These are phyloP conservation scores for Furcula furcula DNA, from an alignment of 2,888 invertebrate genomes.

Conservation along the genomic window DNA sequence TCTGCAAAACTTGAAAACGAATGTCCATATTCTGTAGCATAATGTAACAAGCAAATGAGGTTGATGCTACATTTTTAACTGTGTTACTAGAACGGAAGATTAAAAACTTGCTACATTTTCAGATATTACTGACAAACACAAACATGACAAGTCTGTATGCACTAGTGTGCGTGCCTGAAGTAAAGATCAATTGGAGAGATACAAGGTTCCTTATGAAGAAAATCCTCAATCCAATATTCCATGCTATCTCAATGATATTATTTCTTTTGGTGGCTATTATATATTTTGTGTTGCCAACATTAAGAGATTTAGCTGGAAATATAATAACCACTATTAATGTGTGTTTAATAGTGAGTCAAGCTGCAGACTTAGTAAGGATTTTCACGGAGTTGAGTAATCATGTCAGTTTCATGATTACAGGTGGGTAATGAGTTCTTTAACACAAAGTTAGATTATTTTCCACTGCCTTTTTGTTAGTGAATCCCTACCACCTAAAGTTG, in stretches of 20 bases:
- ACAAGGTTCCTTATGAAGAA: constrained; percentile 88
- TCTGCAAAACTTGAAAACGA: no score
- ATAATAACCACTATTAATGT: constrained; percentile 91
- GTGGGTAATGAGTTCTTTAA: no score
- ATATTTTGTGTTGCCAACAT: constrained; percentile 91
- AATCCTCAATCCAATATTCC: constrained; percentile 89
- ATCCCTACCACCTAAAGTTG: no score
- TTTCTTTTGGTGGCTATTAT: constrained; percentile 88
- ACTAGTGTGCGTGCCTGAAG: constrained; percentile 87
- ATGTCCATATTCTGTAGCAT: no score
- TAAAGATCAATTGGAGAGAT: constrained; percentile 87
- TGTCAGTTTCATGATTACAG: constrained; percentile 90
- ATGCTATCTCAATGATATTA: constrained; percentile 86
- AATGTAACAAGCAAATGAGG: no score
- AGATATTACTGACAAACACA: constrained; percentile 75
- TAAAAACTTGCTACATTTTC: no score
- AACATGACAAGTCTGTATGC: constrained; percentile 85
- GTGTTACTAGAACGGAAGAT: no score
- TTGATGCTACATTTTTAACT: no score
- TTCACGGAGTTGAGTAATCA: constrained; percentile 91
- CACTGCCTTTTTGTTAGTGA: no score
- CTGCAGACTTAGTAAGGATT: constrained; percentile 89
- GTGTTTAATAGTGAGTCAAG: constrained; percentile 89
- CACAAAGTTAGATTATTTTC: no score
- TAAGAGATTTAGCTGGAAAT: constrained; percentile 91